phyloP scores from a whole-genome alignment of 1,140 invertebrate genomes.

The Listronotus oregonensis region DNA sequence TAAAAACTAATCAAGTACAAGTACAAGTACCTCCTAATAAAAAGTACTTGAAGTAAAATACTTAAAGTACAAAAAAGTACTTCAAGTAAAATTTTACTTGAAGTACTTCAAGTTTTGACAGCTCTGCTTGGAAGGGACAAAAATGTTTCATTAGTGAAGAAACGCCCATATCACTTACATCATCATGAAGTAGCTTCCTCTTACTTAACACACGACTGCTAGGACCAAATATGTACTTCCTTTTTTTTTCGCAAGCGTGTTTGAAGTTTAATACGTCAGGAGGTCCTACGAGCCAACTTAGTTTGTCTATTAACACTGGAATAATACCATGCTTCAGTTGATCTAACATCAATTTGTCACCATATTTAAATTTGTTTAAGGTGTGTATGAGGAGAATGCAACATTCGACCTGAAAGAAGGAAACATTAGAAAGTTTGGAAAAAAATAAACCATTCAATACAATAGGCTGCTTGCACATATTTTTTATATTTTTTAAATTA shows the following conservation, averaged over 20 bases:
- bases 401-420: slow-evolving; percentile 41
- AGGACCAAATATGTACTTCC: slow-evolving; percentile 15
- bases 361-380: slow-evolving; percentile 48
- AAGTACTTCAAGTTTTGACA: too few relatives aligned
- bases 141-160: too few relatives aligned
- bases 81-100: too few relatives aligned
- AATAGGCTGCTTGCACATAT: too few relatives aligned
- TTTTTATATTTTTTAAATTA: too few relatives aligned
- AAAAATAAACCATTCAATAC: too few relatives aligned
- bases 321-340: slow-evolving; percentile 45
- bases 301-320: slow-evolving; percentile 43
- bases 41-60: too few relatives aligned
- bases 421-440: too few relatives aligned
- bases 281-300: slow-evolving; percentile 41
- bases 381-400: slow-evolving; percentile 45
- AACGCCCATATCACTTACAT: slow-evolving; percentile 15
- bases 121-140: too few relatives aligned
- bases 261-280: slow-evolving; percentile 8
- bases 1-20: too few relatives aligned
- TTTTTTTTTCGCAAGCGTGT: slow-evolving; percentile 18
- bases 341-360: slow-evolving; percentile 43
- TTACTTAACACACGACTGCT: neutral
- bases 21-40: too few relatives aligned
- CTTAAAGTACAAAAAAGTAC: too few relatives aligned
- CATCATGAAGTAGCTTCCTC: slow-evolving; percentile 4